Evolutionary conservation across 30 jellyfish, hydroid and myxozoan genomes (phyloP), one percentile per base, ranked within the genome.

Genomic region (Sanderia malayensis): DNA sequence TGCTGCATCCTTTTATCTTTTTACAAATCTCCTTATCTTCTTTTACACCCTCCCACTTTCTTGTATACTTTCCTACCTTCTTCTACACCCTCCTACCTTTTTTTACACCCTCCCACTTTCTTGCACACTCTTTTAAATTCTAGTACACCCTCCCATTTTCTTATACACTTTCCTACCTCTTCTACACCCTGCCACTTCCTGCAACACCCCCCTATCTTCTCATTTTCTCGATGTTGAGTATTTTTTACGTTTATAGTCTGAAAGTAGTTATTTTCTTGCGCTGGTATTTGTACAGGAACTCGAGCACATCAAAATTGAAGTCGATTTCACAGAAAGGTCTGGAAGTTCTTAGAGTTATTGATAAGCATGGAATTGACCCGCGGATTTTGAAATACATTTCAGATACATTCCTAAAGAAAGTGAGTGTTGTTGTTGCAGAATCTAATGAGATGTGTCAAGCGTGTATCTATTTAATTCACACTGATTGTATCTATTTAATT

Each of bases 311-410:
- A 19, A 89, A 82, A 73, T 61, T 81, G 64, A 89, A 82, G 53
- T 87, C 86, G 13, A 71, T 82, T 22, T 23, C 82, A 9, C 97
- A 82, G 57, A 82, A 74, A 25, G 97, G 97, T 21, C 83, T 89
- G 26, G 97, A 89, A 64, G 57, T 76, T 2, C 34, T 89, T 10
- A 83, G 97, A 4, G 29, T 81, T 2, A 21, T 82, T 47, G 76
- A 87, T 7, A 73, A 82, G 53, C 97, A 89, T 74, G 94, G 97
- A 10, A 76, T 89, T 31, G 95, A 82, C 60, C 94, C 97, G 1
- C 30, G 89, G 26, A 81, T 89, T 0, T 67, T 89, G 44, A 71
- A 82, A 28, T 86, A 89, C 69, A 58, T 89, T 13, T 73, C 97
- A 19, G 81, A 77, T 34, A 71, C 87, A 28, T 81, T 89, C 85